Base-by-base conservation (phyloP, 2,888 invertebrate genomes). In the Unio pictorum region DNA sequence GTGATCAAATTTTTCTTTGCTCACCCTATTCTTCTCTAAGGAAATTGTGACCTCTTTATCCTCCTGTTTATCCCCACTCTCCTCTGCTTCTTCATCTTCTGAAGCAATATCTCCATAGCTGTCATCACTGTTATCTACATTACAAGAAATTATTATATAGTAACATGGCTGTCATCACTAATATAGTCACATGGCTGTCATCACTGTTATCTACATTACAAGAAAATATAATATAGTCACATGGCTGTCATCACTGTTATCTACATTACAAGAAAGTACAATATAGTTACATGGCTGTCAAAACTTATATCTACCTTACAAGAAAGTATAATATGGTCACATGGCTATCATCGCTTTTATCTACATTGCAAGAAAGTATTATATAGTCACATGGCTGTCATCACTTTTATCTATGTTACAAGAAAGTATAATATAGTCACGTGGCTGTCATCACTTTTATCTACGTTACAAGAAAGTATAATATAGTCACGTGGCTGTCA, bases 1-100 rank as follows among this genome's bases (percentile, higher is more conserved):
- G 15, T 11, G 45, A 45, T 45, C 45, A 45, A 45, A 45, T 45
- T 23, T 23, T 23, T 15, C 45, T 45, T 45, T 45, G 45, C 45
- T 15, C 45, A 15, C 15, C 15, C 45, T 45, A 45, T 45, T 15
- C 15, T 45, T 11, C 45, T 45, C 15, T 45, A 15, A 11, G 15
- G 45, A 45, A 45, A 15, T 45, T 45, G 3, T 45, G 45, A 45
- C 11, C 45, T 11, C 11, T 45, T 45, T 45, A 4, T 61, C 55
- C 56, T 64, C 23, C 45, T 62, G 56, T 34, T 68, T 45, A 23
- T 64, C n/a, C 55, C 66, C 55, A 55, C 23, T 69, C 59, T 66
- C 91, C 55, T 86, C 89, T 30, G 88, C 89, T 69, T 81, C 84
- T 28, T 81, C 79, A 18, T 74, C 75, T 20, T 76, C 81, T 59